Evolutionary conservation across 2,113 vertebrate species (phyloP), one percentile per base, ranked within the genome.

Genomic region (Nycticorax nycticorax): DNA sequence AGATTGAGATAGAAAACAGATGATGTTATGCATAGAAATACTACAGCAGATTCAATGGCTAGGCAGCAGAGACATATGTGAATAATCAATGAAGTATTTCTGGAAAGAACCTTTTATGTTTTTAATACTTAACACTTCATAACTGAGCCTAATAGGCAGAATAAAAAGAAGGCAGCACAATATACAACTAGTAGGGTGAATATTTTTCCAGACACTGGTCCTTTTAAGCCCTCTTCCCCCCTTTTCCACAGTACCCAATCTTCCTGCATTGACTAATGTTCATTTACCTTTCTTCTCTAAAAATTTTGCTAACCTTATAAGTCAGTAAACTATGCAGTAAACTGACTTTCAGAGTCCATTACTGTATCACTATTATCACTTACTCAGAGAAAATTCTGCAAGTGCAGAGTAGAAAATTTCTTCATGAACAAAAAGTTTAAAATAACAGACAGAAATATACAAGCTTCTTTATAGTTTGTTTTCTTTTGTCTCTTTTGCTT

Each of bases 91-190:
- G 93, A 97, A 96, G 90, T 97, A 98, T 98, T 98, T 98, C 97
- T 98, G 97, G 97, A 98, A 98, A 98, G 96, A 97, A 96, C 89
- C 97, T 98, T 98, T 98, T 97, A 98, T 98, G 97, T 98, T 98
- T 98, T 98, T 98, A 98, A 98, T 98, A 98, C 96, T 98, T 98
- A 98, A 98, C 98, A 98, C 98, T 98, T 98, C 98, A 98, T 98
- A 98, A 98, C 98, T 97, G 97, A 97, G 92, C 91, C 97, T 98
- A 98, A 98, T 97, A 97, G 97, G 96, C 95, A 97, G 97, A 97
- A 98, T 98, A 97, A 98, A 98, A 97, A 97, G 97, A 93, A 95
- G 87, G 73, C 92, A 96, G 79, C 64, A 93, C 86, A 92, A 96
- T 97, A 97, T 83, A 82, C 91, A 98, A 69, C 88, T 95, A 92